Evolutionary conservation across 2,888 invertebrate species (phyloP).

Genomic region (Periphyllus acericola): DNA sequence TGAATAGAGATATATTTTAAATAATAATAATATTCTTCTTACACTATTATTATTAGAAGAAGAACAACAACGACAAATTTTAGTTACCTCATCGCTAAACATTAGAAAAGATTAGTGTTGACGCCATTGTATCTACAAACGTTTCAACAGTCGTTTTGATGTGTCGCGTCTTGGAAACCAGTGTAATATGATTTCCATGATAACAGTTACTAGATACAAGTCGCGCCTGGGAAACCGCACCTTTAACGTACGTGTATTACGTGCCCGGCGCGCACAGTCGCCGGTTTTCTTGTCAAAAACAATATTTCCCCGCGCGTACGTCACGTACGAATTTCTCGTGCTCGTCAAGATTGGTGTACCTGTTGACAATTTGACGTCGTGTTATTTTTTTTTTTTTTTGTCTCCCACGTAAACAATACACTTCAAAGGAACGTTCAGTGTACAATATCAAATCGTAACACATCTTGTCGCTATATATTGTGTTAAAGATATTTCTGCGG

Average conservation of each 20-base stretch:
- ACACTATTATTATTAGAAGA: no score
- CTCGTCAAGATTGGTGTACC: conserved; percentile 17
- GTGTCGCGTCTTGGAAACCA: no score
- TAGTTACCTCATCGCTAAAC: no score
- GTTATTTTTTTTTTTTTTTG: background rate
- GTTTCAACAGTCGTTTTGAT: no score
- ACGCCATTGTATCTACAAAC: no score
- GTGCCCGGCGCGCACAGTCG: background rate
- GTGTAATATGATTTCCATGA: no score
- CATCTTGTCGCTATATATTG: background rate
- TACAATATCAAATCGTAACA: background rate
- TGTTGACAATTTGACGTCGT: background rate
- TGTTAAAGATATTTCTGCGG: background rate
- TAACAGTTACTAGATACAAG: no score
- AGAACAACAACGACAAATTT: no score
- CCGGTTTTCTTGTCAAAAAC: background rate
- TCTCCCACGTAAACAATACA: background rate
- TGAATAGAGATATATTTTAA: no score
- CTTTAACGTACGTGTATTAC: background rate
- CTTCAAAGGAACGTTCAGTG: background rate
- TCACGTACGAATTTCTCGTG: background rate
- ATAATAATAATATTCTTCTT: no score
- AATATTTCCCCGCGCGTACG: background rate
- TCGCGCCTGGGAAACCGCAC: no score
- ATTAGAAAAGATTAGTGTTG: no score